Base-by-base conservation (phyloP, 2,113 vertebrate genomes). In the Seriola rivoliana region DNA sequence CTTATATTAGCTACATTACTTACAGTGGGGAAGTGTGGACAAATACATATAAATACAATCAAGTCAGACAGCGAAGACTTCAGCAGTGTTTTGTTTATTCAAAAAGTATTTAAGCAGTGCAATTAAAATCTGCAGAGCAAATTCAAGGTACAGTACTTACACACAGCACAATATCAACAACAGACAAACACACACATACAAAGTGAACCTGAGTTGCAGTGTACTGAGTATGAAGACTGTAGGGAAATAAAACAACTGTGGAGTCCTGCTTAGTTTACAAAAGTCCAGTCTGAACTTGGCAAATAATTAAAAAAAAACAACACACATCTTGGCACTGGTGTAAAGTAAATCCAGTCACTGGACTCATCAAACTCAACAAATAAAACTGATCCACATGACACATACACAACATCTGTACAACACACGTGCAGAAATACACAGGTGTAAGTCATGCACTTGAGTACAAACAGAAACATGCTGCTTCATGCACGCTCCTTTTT, bases 141-240 rank as follows among this genome's bases (percentile, higher is more conserved):
- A 88, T 75, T 86, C 63, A 87, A 89, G 68, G 65, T 88, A 76
- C 84, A 88, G 88, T 84, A 88, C 82, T 74, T 59, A 74, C 40
- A 82, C 36, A 75, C 71, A 85, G 79, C 72, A 82, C 77, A 69
- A 58, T 50, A 55, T 71, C 9, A 73, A 85, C 77, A 89, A 76
- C 74, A 69, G 58, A 77, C 40, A 89, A 63, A 87, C 23, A 75
- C 25, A 88, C 80, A 87, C 70, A 89, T 73, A 88, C 66, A 84
- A 80, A 72, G 84, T 80, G 55, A 91, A 85, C 93, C 93, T 94
- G 92, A 93, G 92, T 62, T 77, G n/a, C 73, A 84, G 60, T 81
- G 70, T 42, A 81, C 13, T 75, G 81, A 87, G 16, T 60, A 34
- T 64, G 62, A 78, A 58, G 23, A 63, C 32, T 84, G 68, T 23